A percentile compares a stretch with the other conserved stretches of the same genome.
Conservation (phyloP, 1,140 invertebrate species). For the Apis dorsata region DNA sequence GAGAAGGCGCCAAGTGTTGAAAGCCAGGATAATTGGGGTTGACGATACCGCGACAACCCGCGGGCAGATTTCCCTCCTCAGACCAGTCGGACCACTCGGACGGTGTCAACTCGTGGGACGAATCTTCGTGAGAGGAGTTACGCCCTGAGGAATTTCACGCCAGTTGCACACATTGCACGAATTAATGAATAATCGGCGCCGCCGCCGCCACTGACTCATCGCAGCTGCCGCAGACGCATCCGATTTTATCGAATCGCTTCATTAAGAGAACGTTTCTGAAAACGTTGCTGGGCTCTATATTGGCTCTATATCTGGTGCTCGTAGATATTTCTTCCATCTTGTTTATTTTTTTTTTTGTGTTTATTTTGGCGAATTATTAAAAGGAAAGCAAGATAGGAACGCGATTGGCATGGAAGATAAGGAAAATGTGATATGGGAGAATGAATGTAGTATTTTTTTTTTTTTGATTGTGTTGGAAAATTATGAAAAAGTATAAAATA, state of each 20-base stretch:
- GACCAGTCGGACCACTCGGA: slow-evolving; percentile 78
- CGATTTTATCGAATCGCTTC: slow-evolving; percentile 22
- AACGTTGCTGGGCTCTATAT: neutral
- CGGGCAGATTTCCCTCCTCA: slow-evolving; percentile 73
- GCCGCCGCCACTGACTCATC: slow-evolving; percentile 50
- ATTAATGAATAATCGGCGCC: slow-evolving; percentile 16
- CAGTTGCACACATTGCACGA: slow-evolving; percentile 38
- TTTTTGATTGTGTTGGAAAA: too few species aligned
- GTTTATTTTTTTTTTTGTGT: neutral
- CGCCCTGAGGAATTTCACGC: slow-evolving; percentile 58
- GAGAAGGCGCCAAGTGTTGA: slow-evolving; percentile 76
- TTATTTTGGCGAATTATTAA: neutral
- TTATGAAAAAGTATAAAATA: too few species aligned
- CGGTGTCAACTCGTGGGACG: slow-evolving; percentile 69
- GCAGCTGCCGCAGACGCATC: neutral
- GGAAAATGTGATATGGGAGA: too few species aligned
- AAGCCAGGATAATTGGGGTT: slow-evolving; percentile 90
- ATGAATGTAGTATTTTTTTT: too few species aligned
- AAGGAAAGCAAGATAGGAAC: too few species aligned
- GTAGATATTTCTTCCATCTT: neutral
- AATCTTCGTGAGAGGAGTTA: slow-evolving; percentile 68
- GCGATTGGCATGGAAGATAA: neutral
- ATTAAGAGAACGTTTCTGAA: neutral
- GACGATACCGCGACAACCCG: slow-evolving; percentile 83
- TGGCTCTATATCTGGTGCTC: neutral